Conservation (phyloP, 2,797 vertebrate genomes). For the Anguilla pacifica region DNA sequence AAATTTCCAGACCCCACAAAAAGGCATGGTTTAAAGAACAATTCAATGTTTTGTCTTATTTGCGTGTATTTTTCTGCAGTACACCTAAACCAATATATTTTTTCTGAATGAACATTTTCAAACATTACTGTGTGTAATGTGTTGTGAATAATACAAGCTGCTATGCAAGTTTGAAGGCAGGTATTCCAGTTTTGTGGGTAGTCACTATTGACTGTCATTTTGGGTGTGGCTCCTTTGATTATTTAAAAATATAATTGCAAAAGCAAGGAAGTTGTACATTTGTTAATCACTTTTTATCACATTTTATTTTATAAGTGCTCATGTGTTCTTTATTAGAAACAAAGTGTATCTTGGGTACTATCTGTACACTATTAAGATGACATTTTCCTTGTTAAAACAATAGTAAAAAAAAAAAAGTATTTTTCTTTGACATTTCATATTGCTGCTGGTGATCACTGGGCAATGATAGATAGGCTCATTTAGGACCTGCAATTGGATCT, state of each 20-base stretch:
- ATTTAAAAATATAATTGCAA: background rate
- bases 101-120: background rate
- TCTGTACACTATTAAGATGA: background rate
- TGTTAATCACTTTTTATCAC: too few relatives aligned
- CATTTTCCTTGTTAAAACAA: background rate
- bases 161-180: background rate
- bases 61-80: background rate
- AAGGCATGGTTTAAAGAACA: constrained; percentile 31
- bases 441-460: background rate
- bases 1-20: constrained; percentile 27
- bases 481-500: background rate
- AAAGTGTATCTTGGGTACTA: background rate
- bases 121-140: background rate
- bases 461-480: background rate
- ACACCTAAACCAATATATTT: background rate
- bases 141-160: background rate
- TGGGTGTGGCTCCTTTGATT: background rate
- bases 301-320: too few relatives aligned
- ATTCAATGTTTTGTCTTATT: constrained; percentile 10
- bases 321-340: background rate
- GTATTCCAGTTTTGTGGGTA: background rate
- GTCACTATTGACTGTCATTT: background rate
- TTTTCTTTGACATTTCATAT: background rate
- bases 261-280: background rate
- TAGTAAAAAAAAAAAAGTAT: background rate